Evolutionary conservation across 2,888 invertebrate species (phyloP).

Genomic region (Patella pellucida): DNA sequence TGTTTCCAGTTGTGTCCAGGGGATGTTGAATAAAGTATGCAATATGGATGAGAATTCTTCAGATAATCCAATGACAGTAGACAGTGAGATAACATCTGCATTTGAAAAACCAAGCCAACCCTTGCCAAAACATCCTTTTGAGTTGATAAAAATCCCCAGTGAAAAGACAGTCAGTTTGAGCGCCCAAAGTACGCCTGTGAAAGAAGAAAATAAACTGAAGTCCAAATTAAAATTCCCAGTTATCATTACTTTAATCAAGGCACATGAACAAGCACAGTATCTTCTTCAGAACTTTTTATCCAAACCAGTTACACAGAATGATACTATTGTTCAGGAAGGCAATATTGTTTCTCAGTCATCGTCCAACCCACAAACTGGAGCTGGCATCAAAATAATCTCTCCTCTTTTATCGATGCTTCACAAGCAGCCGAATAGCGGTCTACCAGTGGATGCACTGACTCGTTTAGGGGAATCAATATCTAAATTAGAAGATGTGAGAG

Average conservation of each 20-base stretch:
- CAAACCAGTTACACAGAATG: conserved; percentile 16
- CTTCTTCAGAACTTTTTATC: conserved; percentile 37
- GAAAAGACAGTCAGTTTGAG: neutral
- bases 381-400: conserved; percentile 13
- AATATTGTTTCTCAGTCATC: neutral
- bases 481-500: conserved; percentile 53
- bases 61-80: too few relatives aligned
- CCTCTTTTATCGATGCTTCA: conserved; percentile 6
- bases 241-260: conserved; percentile 49
- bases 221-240: conserved; percentile 39
- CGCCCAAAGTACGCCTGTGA: conserved; percentile 13
- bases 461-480: conserved; percentile 41
- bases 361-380: conserved; percentile 1
- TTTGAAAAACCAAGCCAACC: too few relatives aligned
- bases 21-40: conserved; percentile 1
- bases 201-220: conserved; percentile 20
- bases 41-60: neutral
- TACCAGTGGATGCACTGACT: conserved; percentile 25
- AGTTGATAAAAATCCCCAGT: neutral
- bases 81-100: too few relatives aligned
- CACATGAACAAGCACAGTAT: conserved; percentile 53
- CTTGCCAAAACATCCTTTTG: too few relatives aligned
- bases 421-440: neutral
- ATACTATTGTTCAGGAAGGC: conserved; percentile 8
- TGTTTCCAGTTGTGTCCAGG: neutral